Percentiles rank a stretch among this genome's conserved stretches.
These are phyloP conservation scores for Drosophila kanapiae DNA, from an alignment of 1,140 invertebrate genomes.

Conservation along the genomic window DNA sequence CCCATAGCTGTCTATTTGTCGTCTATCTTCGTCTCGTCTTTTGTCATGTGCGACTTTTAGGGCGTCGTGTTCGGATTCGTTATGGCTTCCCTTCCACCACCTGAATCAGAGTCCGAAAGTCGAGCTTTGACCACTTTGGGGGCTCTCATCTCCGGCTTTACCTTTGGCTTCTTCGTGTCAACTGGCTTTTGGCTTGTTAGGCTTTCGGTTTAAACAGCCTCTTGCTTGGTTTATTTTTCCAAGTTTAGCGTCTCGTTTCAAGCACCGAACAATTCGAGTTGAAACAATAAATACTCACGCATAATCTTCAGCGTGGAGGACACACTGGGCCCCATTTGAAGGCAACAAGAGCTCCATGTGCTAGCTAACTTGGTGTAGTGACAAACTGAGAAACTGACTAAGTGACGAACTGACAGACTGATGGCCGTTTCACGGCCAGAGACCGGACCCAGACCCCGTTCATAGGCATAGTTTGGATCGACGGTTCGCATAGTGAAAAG, in stretches of 20 bases:
- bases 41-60: slow-evolving; percentile 64
- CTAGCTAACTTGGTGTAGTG: slow-evolving; percentile 6
- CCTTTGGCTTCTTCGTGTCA: not conserved
- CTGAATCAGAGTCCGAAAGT: slow-evolving; percentile 6
- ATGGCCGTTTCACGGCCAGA: slow-evolving; percentile 70
- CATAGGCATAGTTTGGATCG: slow-evolving; percentile 69
- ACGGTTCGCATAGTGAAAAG: slow-evolving; percentile 60
- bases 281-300: slow-evolving; percentile 77
- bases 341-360: slow-evolving; percentile 52
- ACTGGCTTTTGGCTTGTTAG: not conserved
- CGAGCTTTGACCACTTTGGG: not conserved
- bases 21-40: slow-evolving; percentile 42
- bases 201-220: not conserved
- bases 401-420: slow-evolving; percentile 27
- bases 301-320: slow-evolving; percentile 58
- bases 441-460: slow-evolving; percentile 37
- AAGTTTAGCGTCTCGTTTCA: slow-evolving; percentile 38
- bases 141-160: not conserved
- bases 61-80: slow-evolving; percentile 31
- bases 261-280: slow-evolving; percentile 49
- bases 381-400: slow-evolving; percentile 15
- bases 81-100: slow-evolving; percentile 38
- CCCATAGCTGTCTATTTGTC: slow-evolving; percentile 57
- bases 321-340: slow-evolving; percentile 41
- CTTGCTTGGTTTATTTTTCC: slow-evolving; percentile 2